Evolutionary conservation across 2,113 vertebrate species (phyloP), one percentile per base, ranked within the genome.

Genomic region (Petrocephalus zakoni): DNA sequence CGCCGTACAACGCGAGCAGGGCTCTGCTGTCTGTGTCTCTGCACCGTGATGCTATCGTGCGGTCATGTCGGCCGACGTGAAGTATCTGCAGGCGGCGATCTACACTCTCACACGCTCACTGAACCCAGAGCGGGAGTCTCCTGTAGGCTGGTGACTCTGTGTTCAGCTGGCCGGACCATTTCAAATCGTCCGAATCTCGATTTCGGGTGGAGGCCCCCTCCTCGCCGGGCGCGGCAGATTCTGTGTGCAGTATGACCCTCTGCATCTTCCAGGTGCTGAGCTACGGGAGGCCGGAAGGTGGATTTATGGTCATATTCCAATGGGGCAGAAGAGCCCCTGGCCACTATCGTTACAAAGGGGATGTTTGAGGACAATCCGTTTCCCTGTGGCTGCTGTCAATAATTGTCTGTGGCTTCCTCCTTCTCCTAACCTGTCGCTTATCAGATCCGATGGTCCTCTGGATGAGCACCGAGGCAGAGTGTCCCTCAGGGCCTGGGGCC

Each of bases 351-450:
- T 90, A 91, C 47, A 87, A 88, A 90, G 89, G 89, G 90, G 90
- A 90, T 90, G 89, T 53, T 55, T 49, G 3, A 34, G 92, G 89
- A 90, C 61, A 75, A 85, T 87, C 72, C 61, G 81, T 53, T 90
- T 89, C 55, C 89, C 82, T 89, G n/a, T 87, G 89, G 89, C 85
- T 81, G 2, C 85, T 87, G 89, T 92, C 89, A 91, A 88, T 92
- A 89, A 90, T 90, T 89, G 88, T 42, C 51, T 85, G 42, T 86
- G 84, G 86, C 89, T 91, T 91, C 90, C 90, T 52, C 9, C 51
- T 53, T 22, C 51, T 53, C 47, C 51, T 53, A 8, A 29, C 51
- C 19, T 5, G 56, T 47, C 22, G 17, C 55, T 87, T 64, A 47
- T 61, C 86, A 55, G 55, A 52, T 87, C 42, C 42, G 34, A 46